Conservation (phyloP, 2,797 vertebrate species). For the Spinibarbus caldwelli region DNA sequence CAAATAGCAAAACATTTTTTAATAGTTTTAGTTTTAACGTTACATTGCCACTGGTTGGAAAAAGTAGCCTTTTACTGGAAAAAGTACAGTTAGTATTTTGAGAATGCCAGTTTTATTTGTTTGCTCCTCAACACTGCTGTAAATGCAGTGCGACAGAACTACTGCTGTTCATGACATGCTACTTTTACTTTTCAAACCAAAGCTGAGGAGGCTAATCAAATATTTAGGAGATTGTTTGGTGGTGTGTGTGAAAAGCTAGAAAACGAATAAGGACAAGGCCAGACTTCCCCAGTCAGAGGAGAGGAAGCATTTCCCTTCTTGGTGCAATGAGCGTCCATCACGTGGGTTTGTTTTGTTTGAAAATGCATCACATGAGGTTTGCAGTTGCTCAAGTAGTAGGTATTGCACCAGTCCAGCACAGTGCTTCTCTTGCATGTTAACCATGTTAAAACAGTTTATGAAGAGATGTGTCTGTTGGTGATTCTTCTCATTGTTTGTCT, state of each 20-base stretch:
- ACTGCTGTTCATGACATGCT: neutral
- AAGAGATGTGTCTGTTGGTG: neutral
- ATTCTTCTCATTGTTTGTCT: neutral
- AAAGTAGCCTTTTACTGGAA: neutral
- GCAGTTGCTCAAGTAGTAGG: too few species aligned
- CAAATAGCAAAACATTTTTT: neutral
- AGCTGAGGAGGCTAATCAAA: conserved; percentile 20
- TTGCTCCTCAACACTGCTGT: neutral
- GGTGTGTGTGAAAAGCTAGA: neutral
- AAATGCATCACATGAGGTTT: conserved; percentile 18
- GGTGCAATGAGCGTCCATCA: neutral
- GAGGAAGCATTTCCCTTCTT: neutral
- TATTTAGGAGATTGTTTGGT: conserved; percentile 1
- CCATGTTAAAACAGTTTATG: neutral
- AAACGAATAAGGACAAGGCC: neutral
- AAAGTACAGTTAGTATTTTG: neutral
- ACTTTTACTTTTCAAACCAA: neutral
- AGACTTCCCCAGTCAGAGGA: neutral
- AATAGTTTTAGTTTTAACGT: neutral
- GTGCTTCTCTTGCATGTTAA: neutral
- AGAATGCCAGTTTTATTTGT: neutral
- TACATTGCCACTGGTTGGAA: neutral
- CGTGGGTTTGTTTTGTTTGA: conserved; percentile 26
- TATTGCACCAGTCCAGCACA: neutral
- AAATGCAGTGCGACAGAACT: neutral